Conservation (phyloP, 2,113 vertebrate genomes). For the Lampris megalopsis region DNA sequence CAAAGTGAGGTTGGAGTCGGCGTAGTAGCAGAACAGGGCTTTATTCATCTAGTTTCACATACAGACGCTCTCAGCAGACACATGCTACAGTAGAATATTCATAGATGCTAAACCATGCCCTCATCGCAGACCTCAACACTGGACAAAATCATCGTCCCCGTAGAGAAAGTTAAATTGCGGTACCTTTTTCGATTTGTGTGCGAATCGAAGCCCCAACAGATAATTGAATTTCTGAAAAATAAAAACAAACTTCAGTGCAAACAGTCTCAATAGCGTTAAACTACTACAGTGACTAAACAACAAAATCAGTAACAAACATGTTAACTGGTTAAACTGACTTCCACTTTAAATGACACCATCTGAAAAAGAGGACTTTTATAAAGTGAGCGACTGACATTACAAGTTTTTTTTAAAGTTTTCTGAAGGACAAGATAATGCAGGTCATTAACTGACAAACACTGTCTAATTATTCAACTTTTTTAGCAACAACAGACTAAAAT, state of each 20-base stretch:
- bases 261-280: conserved; percentile 10
- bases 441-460: no score
- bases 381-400: neutral
- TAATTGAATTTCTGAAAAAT: neutral
- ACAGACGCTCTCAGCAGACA: conserved; percentile 48
- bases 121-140: conserved; percentile 15
- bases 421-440: no score
- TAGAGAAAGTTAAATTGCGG: no score
- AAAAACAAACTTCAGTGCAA: conserved; percentile 44
- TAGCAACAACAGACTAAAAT: no score
- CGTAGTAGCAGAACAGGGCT: conserved; percentile 39
- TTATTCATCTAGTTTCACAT: conserved; percentile 71
- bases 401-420: no score
- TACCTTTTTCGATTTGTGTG: conserved; percentile 31
- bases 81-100: conserved; percentile 63
- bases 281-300: neutral
- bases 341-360: neutral
- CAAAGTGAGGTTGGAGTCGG: neutral
- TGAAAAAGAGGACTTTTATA: neutral
- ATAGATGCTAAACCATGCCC: conserved; percentile 58
- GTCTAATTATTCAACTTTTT: no score
- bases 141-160: no score
- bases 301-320: conserved; percentile 30
- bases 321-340: neutral
- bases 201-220: conserved; percentile 34